Conservation (phyloP, 2,113 vertebrate species). For the Myodes glareolus region DNA sequence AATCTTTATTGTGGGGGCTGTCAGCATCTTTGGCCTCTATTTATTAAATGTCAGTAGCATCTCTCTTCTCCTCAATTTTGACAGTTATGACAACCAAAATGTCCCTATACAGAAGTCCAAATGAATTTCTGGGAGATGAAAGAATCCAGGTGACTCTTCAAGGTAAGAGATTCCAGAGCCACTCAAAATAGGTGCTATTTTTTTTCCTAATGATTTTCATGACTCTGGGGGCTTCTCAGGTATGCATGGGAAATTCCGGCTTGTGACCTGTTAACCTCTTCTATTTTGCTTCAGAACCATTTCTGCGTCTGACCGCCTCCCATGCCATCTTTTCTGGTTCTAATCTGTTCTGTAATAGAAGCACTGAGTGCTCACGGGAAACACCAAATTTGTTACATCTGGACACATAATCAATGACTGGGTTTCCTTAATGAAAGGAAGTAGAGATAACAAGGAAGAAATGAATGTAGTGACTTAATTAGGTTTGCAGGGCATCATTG, state of each 20-base stretch:
- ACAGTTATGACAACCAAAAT: background rate
- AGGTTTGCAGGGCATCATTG: background rate
- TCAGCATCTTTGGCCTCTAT: background rate
- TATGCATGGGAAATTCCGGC: background rate
- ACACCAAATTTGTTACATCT: background rate
- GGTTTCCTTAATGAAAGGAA: conserved; percentile 50
- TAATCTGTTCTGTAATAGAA: background rate
- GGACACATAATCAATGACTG: conserved; percentile 25
- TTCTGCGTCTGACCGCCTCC: background rate
- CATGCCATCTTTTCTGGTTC: background rate
- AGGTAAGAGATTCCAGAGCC: background rate
- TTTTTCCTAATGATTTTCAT: background rate
- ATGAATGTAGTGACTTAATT: background rate
- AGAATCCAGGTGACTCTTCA: background rate
- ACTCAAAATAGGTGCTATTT: background rate
- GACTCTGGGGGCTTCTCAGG: background rate
- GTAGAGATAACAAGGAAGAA: background rate
- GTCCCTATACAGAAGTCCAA: background rate
- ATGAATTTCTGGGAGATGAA: background rate
- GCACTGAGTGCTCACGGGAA: background rate
- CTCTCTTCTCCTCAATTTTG: background rate
- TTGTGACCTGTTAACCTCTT: background rate
- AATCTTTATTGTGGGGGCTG: background rate
- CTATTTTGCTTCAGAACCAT: background rate
- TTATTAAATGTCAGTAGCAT: background rate